Evolutionary conservation across 1,140 invertebrate genomes (phyloP), one percentile per base, ranked within the genome.

Genomic region (Cylas formicarius): DNA sequence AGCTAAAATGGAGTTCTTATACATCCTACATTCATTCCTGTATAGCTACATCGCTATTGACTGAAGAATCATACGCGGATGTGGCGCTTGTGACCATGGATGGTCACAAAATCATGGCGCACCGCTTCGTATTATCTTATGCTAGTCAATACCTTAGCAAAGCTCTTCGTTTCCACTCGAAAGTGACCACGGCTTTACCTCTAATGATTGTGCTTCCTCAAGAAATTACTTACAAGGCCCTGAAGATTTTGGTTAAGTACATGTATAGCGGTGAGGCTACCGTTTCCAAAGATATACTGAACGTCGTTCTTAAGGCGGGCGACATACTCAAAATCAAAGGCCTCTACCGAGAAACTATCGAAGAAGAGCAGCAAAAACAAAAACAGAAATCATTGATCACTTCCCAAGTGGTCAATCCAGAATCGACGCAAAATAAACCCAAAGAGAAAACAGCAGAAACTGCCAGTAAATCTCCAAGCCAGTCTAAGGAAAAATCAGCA

Each of bases 1-100:
- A 87, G 66, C 70, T 89, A 11, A 87, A 88, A 73, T 88, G 86
- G 86, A 83, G 86, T 62, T 86, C 84, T 41, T 85, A 86, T 66
- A 77, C 78, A 52, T 75, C 77, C 16, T 82, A 87, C 69, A 69
- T 89, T 49, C 84, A 87, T 65, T 79, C 79, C 41, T 85, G 83
- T 23, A 81, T 91, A 35, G 82, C 85, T 24, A 78, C 80, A 10
- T 67, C 90, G 45, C 74, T 86, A 20, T 77, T 81, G 28, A 56
- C 54, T 19, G 84, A 80, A 49, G 85, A 81, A 49, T 77, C 82
- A 27, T 88, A 89, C 62, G 83, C 87, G 17, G 88, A 91, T 67
- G 86, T 90, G 20, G 76, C 87, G 3, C 67, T 92, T 16, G 81
- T 82, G 29, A 89, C 87, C 4, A 74, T 80, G 54, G 86, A 87